Percentiles rank a stretch among this genome's conserved stretches.
Conservation (phyloP, 2,113 vertebrate species). For the Tupaia tana region DNA sequence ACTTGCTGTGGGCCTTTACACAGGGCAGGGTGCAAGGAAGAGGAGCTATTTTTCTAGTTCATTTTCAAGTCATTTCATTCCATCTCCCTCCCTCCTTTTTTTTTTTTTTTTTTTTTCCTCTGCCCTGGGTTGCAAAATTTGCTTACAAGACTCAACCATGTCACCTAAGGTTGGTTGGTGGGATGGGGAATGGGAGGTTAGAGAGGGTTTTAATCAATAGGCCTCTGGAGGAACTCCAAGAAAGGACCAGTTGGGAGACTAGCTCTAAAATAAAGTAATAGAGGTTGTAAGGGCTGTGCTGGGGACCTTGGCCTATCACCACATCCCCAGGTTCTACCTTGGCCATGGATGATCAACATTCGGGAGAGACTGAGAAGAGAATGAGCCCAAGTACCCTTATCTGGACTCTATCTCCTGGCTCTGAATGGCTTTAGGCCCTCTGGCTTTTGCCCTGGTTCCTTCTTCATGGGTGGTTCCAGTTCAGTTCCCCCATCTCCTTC, state of each 20-base stretch:
- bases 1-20: not conserved
- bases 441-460: not conserved
- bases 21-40: not conserved
- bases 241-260: not conserved
- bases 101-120: not conserved
- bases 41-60: not conserved
- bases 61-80: not conserved
- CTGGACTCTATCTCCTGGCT: not conserved
- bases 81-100: not conserved
- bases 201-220: not conserved
- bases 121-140: not conserved
- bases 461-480: constrained; percentile 41
- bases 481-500: constrained; percentile 56
- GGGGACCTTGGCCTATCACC: not conserved
- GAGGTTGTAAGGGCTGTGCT: not conserved
- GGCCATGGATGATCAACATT: not conserved
- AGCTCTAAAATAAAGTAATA: not conserved
- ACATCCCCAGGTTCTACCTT: not conserved
- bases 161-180: not conserved
- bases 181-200: not conserved
- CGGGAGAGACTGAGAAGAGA: not conserved
- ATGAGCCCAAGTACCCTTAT: not conserved
- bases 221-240: not conserved
- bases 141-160: not conserved
- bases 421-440: not conserved